Evolutionary conservation across 2,888 invertebrate genomes (phyloP).

Genomic region (Lochmaea crataegi): DNA sequence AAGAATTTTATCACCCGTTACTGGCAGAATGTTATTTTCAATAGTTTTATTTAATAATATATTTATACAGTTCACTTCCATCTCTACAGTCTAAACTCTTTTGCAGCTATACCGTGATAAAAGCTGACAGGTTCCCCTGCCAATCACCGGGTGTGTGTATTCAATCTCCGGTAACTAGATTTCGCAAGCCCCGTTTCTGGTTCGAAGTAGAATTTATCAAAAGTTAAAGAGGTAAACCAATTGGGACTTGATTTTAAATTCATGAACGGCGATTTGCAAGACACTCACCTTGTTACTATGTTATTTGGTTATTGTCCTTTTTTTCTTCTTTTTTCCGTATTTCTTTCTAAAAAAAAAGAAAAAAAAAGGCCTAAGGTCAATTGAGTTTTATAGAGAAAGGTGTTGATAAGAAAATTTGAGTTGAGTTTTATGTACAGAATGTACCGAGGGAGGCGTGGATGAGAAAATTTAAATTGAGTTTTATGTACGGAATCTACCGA

Average conservation of each 20-base stretch:
- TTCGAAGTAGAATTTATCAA: slow-evolving; percentile 46
- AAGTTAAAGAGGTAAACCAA: slow-evolving; percentile 52
- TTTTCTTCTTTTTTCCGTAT: slow-evolving; percentile 14
- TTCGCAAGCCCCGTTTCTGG: slow-evolving; percentile 46
- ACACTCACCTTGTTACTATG: slow-evolving; percentile 33
- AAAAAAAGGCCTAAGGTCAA: not conserved
- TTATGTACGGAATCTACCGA: too few species aligned
- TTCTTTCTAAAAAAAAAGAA: slow-evolving; percentile 13
- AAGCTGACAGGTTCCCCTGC: slow-evolving; percentile 60
- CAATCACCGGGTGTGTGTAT: slow-evolving; percentile 58
- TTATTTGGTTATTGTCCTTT: slow-evolving; percentile 29
- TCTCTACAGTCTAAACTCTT: slow-evolving; percentile 18
- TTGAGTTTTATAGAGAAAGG: slow-evolving; percentile 2
- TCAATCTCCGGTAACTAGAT: slow-evolving; percentile 62
- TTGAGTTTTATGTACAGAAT: too few species aligned
- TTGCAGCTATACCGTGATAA: slow-evolving; percentile 58
- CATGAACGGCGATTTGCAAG: slow-evolving; percentile 48
- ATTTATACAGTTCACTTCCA: slow-evolving; percentile 13
- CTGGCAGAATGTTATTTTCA: not conserved
- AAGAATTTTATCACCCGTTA: too few species aligned
- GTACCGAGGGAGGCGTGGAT: too few species aligned
- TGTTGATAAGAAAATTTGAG: not conserved
- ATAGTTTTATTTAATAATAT: not conserved
- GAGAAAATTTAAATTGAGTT: too few species aligned
- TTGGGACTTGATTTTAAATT: slow-evolving; percentile 49